Evolutionary conservation across 2,888 invertebrate species (phyloP).

Genomic region (Resseliella maxima): DNA sequence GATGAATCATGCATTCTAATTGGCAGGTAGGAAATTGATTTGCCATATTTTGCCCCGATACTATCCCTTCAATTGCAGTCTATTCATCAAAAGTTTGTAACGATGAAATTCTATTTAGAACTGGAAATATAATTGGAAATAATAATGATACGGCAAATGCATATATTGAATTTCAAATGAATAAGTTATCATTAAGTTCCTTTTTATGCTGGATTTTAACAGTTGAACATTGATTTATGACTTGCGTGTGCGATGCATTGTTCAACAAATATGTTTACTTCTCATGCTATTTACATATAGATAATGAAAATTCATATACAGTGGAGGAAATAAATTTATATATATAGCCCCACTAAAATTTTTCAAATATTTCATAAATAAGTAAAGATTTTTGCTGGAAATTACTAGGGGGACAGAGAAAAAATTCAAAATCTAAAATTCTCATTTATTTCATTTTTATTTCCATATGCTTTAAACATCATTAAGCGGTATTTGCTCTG

Average conservation of each 20-base stretch:
- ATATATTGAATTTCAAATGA: background rate
- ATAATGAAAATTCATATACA: background rate
- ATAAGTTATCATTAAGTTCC: background rate
- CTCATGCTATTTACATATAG: background rate
- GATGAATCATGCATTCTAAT: background rate
- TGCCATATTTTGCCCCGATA: background rate
- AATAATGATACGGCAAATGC: background rate
- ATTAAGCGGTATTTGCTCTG: too few species aligned
- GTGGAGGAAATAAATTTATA: too few species aligned
- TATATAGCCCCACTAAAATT: too few species aligned
- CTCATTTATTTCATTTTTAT: too few species aligned
- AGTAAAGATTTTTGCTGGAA: too few species aligned
- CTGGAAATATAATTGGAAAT: background rate
- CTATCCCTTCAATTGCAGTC: background rate
- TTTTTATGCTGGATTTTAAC: background rate
- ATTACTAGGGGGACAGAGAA: too few species aligned
- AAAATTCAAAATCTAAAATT: too few species aligned
- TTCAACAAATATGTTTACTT: background rate
- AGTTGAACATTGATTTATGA: constrained; percentile 6
- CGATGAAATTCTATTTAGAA: too few species aligned
- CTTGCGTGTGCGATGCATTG: background rate
- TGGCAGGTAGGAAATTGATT: background rate
- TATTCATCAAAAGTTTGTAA: background rate
- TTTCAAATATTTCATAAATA: too few species aligned
- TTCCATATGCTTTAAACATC: too few species aligned